phyloP scores from a whole-genome alignment of 2,888 invertebrate genomes.

The Eupithecia dodoneata region DNA sequence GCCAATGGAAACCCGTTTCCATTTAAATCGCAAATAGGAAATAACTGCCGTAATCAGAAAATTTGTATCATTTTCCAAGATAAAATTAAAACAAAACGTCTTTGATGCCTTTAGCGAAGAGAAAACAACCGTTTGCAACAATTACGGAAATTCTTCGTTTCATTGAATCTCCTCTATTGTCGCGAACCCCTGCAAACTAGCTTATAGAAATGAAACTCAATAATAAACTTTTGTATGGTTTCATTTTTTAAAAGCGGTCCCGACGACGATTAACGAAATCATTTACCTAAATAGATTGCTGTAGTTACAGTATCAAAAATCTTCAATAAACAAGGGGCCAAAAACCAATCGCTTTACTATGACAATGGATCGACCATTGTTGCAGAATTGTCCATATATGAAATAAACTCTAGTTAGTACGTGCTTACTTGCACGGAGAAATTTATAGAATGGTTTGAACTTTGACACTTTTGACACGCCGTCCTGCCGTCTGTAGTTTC shows the following conservation, averaged over 20 bases:
- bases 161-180: slow-evolving; percentile 8
- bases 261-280: neutral
- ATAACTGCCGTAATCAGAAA: neutral
- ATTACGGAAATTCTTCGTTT: slow-evolving; percentile 46
- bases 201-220: slow-evolving; percentile 2
- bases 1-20: neutral
- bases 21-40: neutral
- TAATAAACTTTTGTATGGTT: neutral
- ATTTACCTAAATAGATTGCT: neutral
- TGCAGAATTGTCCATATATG: no score
- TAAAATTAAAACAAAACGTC: slow-evolving; percentile 3
- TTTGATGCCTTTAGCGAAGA: slow-evolving; percentile 9
- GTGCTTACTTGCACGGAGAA: no score
- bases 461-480: no score
- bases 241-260: neutral
- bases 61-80: neutral
- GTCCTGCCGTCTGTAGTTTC: no score
- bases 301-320: neutral
- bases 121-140: slow-evolving; percentile 30
- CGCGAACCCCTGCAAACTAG: neutral
- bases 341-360: no score
- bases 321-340: neutral
- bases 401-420: no score
- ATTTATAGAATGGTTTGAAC: no score
- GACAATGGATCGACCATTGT: no score